Percentiles rank a stretch among this genome's conserved stretches.
phyloP scores from a whole-genome alignment of 2,888 invertebrate genomes.

The Epirrhoe alternata region DNA sequence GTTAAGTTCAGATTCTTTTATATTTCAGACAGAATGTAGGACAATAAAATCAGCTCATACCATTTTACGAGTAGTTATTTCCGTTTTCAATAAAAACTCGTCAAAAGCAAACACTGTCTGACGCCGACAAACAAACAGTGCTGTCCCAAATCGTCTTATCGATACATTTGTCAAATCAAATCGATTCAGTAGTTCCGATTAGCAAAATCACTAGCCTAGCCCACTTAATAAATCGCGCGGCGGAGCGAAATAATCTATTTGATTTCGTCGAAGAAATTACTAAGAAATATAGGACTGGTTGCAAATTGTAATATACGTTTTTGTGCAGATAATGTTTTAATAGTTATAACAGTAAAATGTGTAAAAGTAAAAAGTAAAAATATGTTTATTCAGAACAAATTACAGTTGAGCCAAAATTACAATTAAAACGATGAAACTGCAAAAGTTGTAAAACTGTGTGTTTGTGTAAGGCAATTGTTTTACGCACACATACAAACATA shows the following conservation, averaged over 20 bases:
- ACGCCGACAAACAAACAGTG: slow-evolving; percentile 29
- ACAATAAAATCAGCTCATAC: background rate
- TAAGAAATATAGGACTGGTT: background rate
- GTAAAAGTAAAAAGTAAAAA: too few species aligned
- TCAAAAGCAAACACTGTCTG: slow-evolving; percentile 21
- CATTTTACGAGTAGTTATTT: background rate
- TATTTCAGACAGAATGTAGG: background rate
- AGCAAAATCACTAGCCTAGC: slow-evolving; percentile 42
- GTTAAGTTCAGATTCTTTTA: too few species aligned
- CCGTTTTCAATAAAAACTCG: slow-evolving; percentile 14
- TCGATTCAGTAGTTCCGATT: slow-evolving; percentile 40
- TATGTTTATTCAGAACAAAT: too few species aligned
- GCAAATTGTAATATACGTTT: background rate
- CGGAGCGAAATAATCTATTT: slow-evolving; percentile 40
- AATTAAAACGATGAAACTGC: too few species aligned
- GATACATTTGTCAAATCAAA: slow-evolving; percentile 39
- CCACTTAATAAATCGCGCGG: slow-evolving; percentile 43
- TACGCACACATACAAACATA: too few species aligned
- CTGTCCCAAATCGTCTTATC: slow-evolving; percentile 37
- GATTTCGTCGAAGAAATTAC: slow-evolving; percentile 16
- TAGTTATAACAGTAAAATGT: too few species aligned
- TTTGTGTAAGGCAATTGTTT: too few species aligned
- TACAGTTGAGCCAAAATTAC: too few species aligned
- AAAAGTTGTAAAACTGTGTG: too few species aligned
- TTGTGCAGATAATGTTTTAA: too few species aligned